phyloP scores from a whole-genome alignment of 64 coral and sea anemone species.

The Dendrophyllia cribrosa region DNA sequence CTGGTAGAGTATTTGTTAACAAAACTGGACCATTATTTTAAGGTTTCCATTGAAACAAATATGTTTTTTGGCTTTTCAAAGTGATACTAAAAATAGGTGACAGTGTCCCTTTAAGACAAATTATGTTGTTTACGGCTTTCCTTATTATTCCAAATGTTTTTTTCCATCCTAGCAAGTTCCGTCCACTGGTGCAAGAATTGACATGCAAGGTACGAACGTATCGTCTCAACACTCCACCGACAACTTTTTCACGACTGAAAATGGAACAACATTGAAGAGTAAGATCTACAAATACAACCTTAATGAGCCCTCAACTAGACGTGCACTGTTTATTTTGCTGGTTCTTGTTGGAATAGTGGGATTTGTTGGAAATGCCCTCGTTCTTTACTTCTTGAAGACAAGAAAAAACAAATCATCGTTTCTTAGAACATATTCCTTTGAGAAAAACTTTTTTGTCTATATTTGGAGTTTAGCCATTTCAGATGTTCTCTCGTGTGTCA shows the following conservation, averaged over 20 bases:
- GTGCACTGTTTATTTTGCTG: neutral
- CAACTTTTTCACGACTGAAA: neutral
- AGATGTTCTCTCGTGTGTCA: neutral
- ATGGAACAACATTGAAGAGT: neutral
- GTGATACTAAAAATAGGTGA: too few relatives aligned
- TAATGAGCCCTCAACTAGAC: neutral
- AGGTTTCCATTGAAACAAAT: too few relatives aligned
- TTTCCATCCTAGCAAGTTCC: too few relatives aligned
- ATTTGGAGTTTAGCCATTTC: neutral
- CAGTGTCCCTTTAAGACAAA: too few relatives aligned
- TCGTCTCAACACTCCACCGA: neutral
- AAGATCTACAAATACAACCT: neutral
- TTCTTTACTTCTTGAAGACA: neutral
- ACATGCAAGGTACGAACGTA: neutral
- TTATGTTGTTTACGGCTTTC: too few relatives aligned
- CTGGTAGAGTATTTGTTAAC: too few relatives aligned
- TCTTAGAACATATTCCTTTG: neutral
- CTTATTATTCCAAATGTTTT: too few relatives aligned
- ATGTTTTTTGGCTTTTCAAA: too few relatives aligned
- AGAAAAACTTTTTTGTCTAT: neutral
- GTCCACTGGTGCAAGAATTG: neutral
- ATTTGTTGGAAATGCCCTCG: neutral
- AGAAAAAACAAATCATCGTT: neutral
- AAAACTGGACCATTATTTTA: too few relatives aligned
- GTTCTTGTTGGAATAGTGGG: neutral